Evolutionary conservation across 2,888 invertebrate species (phyloP).

Genomic region (Ditylenchus weischeri): DNA sequence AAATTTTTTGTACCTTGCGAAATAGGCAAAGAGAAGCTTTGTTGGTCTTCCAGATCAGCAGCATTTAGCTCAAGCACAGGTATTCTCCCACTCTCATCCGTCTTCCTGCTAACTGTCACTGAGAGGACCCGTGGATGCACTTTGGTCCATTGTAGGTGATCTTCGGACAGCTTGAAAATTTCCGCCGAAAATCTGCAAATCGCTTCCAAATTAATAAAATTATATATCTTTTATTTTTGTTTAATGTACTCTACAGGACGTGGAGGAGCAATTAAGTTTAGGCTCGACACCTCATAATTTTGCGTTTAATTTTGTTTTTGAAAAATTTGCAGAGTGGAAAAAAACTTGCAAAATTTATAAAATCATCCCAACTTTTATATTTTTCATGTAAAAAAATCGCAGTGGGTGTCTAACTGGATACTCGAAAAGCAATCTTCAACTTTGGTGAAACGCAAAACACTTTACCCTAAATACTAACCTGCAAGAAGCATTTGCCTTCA

Average conservation of each 20-base stretch:
- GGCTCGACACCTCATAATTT: no score
- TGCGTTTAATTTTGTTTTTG: no score
- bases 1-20: no score
- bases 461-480: background rate
- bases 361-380: background rate
- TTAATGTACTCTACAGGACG: no score
- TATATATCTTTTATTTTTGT: no score
- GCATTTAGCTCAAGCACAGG: conserved; percentile 4
- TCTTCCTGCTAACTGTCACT: conserved; percentile 18
- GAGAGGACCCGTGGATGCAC: conserved; percentile 29
- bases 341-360: background rate
- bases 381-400: no score
- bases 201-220: no score
- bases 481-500: background rate
- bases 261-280: no score
- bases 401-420: no score
- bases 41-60: background rate
- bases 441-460: no score
- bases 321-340: no score
- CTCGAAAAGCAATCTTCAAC: no score
- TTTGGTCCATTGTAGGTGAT: conserved; percentile 29
- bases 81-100: background rate
- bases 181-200: conserved; percentile 31
- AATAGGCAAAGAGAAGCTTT: conserved; percentile 5
- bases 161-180: conserved; percentile 32